phyloP scores from a whole-genome alignment of 2,888 invertebrate species.

The Panopea generosa region DNA sequence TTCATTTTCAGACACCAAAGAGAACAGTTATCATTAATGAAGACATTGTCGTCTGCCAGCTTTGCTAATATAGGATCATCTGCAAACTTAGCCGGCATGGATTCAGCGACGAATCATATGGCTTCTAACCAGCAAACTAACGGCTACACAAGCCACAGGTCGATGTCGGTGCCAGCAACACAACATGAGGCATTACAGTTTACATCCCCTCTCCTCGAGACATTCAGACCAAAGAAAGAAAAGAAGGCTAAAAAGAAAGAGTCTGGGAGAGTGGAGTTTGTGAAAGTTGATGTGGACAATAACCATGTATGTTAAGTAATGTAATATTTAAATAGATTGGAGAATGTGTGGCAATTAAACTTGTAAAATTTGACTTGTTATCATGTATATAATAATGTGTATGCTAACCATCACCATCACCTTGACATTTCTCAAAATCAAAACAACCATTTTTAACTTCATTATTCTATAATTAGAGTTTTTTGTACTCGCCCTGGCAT shows the following conservation, averaged over 20 bases:
- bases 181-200: constrained; percentile 1
- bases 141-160: not conserved
- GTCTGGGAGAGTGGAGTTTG: constrained; percentile 74
- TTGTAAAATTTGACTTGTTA: no score
- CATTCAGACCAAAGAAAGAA: constrained; percentile 21
- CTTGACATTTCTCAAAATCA: no score
- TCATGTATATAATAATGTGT: no score
- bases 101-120: constrained; percentile 4
- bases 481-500: no score
- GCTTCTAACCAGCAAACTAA: constrained; percentile 2
- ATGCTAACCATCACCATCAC: no score
- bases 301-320: constrained; percentile 73
- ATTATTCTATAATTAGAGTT: no score
- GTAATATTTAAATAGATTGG: no score
- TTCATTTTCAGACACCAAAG: constrained; percentile 63
- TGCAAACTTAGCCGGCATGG: constrained; percentile 19
- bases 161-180: constrained; percentile 26
- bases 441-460: no score
- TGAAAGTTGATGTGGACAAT: constrained; percentile 79
- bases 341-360: no score
- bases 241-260: constrained; percentile 33
- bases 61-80: constrained; percentile 49
- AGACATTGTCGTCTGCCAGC: constrained; percentile 62
- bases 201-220: no score
- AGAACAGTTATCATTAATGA: constrained; percentile 63